These are phyloP conservation scores for Drosophila putrida DNA, from an alignment of 2,888 invertebrate species.

Conservation along the genomic window DNA sequence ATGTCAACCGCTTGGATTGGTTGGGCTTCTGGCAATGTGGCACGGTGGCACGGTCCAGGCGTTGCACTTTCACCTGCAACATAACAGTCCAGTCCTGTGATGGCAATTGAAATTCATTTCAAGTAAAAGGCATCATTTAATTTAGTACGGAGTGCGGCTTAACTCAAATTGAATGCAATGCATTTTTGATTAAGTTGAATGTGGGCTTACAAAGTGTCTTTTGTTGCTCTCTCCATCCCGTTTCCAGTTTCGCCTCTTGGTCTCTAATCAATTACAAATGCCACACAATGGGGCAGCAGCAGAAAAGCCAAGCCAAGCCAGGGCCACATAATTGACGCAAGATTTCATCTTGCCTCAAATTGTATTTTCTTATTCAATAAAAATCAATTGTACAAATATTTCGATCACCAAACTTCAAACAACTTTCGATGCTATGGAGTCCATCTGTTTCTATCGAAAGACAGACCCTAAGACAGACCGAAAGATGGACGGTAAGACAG, in stretches of 20 bases:
- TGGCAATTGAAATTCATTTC: constrained; percentile 52
- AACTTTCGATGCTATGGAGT: constrained; percentile 11
- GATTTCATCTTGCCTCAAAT: constrained; percentile 29
- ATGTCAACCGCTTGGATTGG: constrained; percentile 55
- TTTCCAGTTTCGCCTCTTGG: too few relatives aligned
- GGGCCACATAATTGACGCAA: constrained; percentile 38
- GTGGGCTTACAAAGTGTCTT: constrained; percentile 23
- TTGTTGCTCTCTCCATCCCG: background rate
- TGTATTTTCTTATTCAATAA: constrained; percentile 38
- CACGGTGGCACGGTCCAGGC: constrained; percentile 22
- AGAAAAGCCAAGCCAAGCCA: background rate
- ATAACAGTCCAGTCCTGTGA: background rate
- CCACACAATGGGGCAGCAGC: constrained; percentile 24
- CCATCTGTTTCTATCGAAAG: background rate
- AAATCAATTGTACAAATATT: constrained; percentile 54
- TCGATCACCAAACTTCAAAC: constrained; percentile 43
- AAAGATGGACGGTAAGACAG: constrained; percentile 1
- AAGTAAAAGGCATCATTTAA: constrained; percentile 49
- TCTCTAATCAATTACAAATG: constrained; percentile 5
- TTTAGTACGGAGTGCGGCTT: constrained; percentile 55
- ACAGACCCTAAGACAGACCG: background rate
- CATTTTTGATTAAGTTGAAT: constrained; percentile 62
- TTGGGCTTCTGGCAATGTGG: constrained; percentile 68
- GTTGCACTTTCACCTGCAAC: constrained; percentile 41
- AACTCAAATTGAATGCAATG: constrained; percentile 61